Conservation (phyloP, 1,140 invertebrate species). For the Anastrepha ludens region DNA sequence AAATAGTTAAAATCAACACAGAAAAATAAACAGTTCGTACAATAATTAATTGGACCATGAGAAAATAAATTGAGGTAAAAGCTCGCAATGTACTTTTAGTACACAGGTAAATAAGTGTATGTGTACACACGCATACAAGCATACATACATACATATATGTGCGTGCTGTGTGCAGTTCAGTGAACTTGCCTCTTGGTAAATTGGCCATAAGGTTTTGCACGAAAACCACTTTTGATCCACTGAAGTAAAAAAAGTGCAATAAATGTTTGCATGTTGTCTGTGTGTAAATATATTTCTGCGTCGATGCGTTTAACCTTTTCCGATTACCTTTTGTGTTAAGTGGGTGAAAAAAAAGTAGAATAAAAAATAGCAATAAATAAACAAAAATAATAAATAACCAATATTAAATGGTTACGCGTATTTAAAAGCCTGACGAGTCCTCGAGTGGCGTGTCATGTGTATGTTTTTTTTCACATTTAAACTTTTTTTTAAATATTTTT, state of each 20-base stretch:
- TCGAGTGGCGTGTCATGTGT: not conserved
- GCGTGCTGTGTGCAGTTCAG: conserved; percentile 14
- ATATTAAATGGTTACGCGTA: not conserved
- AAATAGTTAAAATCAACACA: not conserved
- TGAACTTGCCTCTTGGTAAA: conserved; percentile 7
- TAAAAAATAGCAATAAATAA: not conserved
- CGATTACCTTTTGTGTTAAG: not conserved
- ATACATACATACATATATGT: not conserved
- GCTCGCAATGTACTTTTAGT: not conserved
- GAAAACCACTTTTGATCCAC: no score
- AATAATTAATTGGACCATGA: conserved; percentile 10
- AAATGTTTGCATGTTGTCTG: no score
- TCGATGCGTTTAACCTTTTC: not conserved
- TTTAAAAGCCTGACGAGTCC: not conserved
- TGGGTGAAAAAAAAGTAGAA: not conserved
- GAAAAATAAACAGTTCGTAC: not conserved
- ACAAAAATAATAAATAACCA: not conserved
- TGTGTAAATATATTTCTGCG: not conserved
- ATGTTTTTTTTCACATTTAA: not conserved
- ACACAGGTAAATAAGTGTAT: not conserved
- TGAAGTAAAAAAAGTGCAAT: no score
- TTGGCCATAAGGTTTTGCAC: not conserved
- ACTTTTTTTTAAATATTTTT: not conserved
- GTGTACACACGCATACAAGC: not conserved
- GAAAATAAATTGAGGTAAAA: not conserved